Conservation (phyloP, 2,113 vertebrate genomes). For the Dipodomys ordii region DNA sequence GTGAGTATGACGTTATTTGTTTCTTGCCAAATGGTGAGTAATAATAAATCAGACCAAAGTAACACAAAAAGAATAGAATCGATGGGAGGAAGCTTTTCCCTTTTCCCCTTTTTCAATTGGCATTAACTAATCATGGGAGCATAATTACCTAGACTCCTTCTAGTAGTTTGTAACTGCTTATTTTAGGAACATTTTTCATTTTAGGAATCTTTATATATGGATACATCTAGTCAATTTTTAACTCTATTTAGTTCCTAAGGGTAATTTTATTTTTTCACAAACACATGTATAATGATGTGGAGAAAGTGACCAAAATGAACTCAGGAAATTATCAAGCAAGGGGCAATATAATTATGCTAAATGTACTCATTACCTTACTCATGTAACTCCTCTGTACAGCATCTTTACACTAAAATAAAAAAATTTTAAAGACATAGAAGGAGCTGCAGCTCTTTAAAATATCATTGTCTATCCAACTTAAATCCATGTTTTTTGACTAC, state of each 20-base stretch:
- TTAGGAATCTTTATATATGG: too few relatives aligned
- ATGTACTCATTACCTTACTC: too few relatives aligned
- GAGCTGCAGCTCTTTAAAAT: neutral
- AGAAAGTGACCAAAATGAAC: neutral
- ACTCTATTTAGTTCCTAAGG: too few relatives aligned
- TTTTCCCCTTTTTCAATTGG: too few relatives aligned
- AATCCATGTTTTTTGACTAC: slow-evolving; percentile 21
- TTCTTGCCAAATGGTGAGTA: slow-evolving; percentile 40
- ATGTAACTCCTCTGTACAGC: too few relatives aligned
- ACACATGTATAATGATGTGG: neutral
- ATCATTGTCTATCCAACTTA: neutral
- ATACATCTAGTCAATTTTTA: too few relatives aligned
- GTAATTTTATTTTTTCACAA: too few relatives aligned
- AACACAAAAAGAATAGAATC: neutral
- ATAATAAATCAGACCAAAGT: slow-evolving; percentile 22
- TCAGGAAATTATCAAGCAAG: neutral
- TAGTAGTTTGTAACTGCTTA: too few relatives aligned
- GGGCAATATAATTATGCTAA: neutral
- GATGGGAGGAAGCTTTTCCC: neutral
- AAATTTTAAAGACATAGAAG: neutral
- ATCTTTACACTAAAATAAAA: too few relatives aligned
- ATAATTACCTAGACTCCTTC: too few relatives aligned
- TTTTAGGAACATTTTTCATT: too few relatives aligned
- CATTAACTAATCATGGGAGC: too few relatives aligned
- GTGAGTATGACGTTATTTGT: slow-evolving; percentile 10